These are phyloP conservation scores for Acrocephalus kingi DNA, from an alignment of 2,113 vertebrate species.

Conservation along the genomic window DNA sequence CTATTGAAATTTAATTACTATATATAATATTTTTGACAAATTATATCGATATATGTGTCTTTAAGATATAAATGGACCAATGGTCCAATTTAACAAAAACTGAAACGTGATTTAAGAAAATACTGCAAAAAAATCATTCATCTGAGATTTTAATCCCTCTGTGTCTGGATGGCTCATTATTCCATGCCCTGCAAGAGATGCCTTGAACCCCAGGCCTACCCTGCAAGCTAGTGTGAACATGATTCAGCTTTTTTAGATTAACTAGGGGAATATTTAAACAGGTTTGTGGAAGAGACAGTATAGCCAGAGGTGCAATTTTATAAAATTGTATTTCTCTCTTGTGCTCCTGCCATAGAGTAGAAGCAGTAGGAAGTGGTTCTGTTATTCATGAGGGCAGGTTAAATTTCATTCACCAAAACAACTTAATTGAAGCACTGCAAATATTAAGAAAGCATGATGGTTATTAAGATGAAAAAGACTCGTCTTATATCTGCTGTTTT, in stretches of 20 bases:
- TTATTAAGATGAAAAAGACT: not conserved
- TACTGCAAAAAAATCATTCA: not conserved
- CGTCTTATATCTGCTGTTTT: not conserved
- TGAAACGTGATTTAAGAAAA: not conserved
- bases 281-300: fast-evolving
- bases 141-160: not conserved
- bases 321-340: not conserved
- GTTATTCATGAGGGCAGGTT: not conserved
- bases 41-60: not conserved
- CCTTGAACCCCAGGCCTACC: not conserved
- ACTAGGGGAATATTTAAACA: not conserved
- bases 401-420: not conserved
- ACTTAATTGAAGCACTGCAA: not conserved
- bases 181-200: not conserved
- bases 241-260: not conserved
- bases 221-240: not conserved
- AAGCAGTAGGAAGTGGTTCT: not conserved
- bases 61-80: not conserved
- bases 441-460: not conserved
- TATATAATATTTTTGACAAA: not conserved
- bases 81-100: not conserved
- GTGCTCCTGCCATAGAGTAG: not conserved
- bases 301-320: not conserved
- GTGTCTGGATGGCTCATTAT: not conserved
- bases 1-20: not conserved